phyloP scores from a whole-genome alignment of 2,888 invertebrate genomes.

The Andrena haemorrhoa region DNA sequence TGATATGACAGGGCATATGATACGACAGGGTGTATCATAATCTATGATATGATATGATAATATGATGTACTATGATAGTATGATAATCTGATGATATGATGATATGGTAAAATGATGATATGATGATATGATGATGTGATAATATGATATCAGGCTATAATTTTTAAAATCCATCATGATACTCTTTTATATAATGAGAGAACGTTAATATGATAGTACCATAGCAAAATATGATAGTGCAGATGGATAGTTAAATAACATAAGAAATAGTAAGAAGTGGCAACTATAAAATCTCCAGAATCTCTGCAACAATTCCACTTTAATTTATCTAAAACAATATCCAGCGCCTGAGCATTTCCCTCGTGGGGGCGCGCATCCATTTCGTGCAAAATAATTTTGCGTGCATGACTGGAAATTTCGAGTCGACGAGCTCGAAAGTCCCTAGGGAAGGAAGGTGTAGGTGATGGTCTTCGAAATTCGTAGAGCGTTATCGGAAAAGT shows the following conservation, averaged over 20 bases:
- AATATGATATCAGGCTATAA: not conserved
- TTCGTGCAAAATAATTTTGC: not conserved
- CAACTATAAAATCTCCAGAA: no score
- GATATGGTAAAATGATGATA: not conserved
- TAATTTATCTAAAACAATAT: not conserved
- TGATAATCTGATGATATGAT: not conserved
- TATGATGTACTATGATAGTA: not conserved
- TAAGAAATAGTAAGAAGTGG: no score
- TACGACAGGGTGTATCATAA: no score
- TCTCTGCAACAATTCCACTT: no score
- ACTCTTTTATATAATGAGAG: not conserved
- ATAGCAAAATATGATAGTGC: not conserved
- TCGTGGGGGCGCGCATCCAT: not conserved
- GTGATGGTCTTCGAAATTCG: slow-evolving; percentile 13
- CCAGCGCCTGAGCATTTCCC: not conserved
- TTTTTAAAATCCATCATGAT: not conserved
- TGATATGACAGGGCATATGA: not conserved
- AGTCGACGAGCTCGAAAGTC: not conserved
- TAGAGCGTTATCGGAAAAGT: slow-evolving; percentile 12
- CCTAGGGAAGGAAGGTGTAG: not conserved
- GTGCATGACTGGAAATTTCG: slow-evolving; percentile 1
- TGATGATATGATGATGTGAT: not conserved
- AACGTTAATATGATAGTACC: not conserved
- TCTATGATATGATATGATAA: no score
- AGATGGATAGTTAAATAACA: no score